phyloP scores from a whole-genome alignment of 1,140 invertebrate genomes.

The Neuroterus valhalla region DNA sequence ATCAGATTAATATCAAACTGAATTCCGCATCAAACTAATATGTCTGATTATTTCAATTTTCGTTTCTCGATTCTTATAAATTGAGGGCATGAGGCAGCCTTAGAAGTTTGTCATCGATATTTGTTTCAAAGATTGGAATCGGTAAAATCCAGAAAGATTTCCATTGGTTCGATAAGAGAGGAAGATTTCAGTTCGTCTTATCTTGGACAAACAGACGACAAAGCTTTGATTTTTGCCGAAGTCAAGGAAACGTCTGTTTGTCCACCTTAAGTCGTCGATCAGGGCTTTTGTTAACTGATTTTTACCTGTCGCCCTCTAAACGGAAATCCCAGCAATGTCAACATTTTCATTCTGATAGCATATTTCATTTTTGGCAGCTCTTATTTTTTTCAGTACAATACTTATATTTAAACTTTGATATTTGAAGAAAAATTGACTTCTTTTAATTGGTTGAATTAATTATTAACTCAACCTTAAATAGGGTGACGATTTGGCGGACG shows the following conservation, averaged over 20 bases:
- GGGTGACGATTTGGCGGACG: too few species aligned
- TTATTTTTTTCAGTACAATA: not conserved
- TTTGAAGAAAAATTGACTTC: too few species aligned
- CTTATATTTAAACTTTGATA: not conserved
- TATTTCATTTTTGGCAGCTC: not conserved
- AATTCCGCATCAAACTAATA: too few species aligned
- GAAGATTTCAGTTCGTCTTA: constrained; percentile 57
- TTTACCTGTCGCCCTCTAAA: constrained; percentile 45
- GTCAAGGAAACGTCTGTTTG: constrained; percentile 53
- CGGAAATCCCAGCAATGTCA: constrained; percentile 51
- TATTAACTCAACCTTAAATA: too few species aligned
- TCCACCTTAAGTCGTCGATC: constrained; percentile 48
- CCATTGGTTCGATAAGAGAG: constrained; percentile 55
- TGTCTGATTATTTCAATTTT: too few species aligned
- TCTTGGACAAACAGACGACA: constrained; percentile 57
- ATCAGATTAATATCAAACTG: too few species aligned
- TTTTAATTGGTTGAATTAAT: too few species aligned
- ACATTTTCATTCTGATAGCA: constrained; percentile 39
- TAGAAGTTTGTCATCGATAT: constrained; percentile 44
- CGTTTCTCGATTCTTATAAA: too few species aligned
- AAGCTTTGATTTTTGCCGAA: constrained; percentile 55
- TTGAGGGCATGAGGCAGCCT: not conserved
- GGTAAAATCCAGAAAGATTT: constrained; percentile 46
- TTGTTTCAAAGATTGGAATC: constrained; percentile 49
- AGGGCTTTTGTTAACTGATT: constrained; percentile 52